phyloP scores from a whole-genome alignment of 2,797 vertebrate species.

The Melanogrammus aeglefinus region DNA sequence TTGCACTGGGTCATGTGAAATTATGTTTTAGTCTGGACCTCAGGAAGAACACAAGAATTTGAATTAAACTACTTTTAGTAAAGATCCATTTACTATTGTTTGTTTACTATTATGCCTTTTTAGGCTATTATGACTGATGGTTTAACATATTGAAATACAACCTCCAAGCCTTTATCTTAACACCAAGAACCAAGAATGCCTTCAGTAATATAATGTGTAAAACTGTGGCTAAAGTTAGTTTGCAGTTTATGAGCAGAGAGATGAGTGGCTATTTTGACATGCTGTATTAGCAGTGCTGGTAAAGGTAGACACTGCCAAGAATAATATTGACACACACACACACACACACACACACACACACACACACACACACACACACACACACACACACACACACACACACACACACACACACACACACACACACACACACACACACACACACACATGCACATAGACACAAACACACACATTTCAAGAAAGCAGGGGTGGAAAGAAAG shows the following conservation, averaged over 20 bases:
- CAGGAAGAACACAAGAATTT: background rate
- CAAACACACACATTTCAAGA: conserved; percentile 25
- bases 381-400: background rate
- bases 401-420: background rate
- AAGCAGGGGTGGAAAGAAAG: background rate
- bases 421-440: background rate
- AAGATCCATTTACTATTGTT: background rate
- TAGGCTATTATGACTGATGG: background rate
- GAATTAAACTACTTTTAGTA: background rate
- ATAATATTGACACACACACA: conserved; percentile 62
- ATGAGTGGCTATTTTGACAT: conserved; percentile 38
- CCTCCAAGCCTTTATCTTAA: background rate
- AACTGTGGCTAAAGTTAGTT: conserved; percentile 11
- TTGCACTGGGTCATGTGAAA: background rate
- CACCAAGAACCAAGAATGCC: background rate
- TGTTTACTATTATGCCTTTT: background rate
- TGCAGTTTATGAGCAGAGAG: conserved; percentile 17
- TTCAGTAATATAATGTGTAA: background rate
- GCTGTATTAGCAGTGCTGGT: conserved; percentile 44
- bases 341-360: conserved; percentile 27
- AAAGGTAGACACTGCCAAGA: conserved; percentile 52
- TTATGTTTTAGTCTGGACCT: background rate
- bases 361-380: background rate
- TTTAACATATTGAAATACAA: background rate
- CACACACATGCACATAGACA: too few relatives aligned